Evolutionary conservation across 2,113 vertebrate species (phyloP), one percentile per base, ranked within the genome.

Genomic region (Heloderma charlesbogerti): DNA sequence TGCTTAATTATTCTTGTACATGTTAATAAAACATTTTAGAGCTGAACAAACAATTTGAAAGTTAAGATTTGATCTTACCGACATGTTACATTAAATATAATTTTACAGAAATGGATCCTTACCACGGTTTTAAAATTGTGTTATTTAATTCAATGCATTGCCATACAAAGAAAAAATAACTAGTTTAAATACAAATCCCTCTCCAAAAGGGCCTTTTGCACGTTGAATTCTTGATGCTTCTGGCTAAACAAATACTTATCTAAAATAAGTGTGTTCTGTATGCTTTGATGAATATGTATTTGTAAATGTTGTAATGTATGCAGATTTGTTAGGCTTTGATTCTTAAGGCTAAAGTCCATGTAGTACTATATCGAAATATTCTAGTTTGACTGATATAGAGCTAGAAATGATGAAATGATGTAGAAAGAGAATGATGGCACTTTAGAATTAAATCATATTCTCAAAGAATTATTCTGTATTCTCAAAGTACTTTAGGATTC

Each of bases 401-500:
- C 86, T 48, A 77, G 0, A 29, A 84, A 89, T 88, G 27, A 10
- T 92, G 0, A 29, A 84, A 89, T 88, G 27, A 10, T 92, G 31
- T 85, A 83, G 22, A 92, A 88, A 0, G 0, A 90, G 31, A 86
- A 79, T 51, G 54, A 84, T 79, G 43, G 60, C 34, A 7, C 22
- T 45, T 78, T 78, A 90, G 69, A 69, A 43, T 66, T 20, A 75
- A 48, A 67, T 20, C 27, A 74, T 20, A 25, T 84, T 63, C 60
- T 63, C 16, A 15, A 54, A 54, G 5, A 54, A 54, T 54, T 7
- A 7, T 91, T 34, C 34, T 13, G 0, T 87, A 85, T 92, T 92
- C 92, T 45, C 13, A 89, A 71, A 75, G 34, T 78, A 37, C 88
- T 94, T 92, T 82, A 94, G 43, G 29, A 37, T 89, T 89, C 22